Conservation (phyloP, 2,797 vertebrate genomes). For the Malurus splendens region DNA sequence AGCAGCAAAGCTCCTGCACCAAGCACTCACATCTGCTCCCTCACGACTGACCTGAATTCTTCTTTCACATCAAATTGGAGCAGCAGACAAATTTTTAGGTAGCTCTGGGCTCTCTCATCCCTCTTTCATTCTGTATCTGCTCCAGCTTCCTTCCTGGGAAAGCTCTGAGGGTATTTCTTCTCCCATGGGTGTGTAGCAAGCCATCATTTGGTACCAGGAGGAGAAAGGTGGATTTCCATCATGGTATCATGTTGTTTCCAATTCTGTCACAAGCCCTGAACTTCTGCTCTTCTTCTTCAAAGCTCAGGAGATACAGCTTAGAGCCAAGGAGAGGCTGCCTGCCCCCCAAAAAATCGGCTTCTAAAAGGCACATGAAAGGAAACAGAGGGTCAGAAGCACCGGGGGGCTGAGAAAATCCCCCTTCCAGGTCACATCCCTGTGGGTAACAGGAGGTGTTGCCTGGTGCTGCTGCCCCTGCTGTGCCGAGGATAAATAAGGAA, state of each 20-base stretch:
- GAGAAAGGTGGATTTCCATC: neutral
- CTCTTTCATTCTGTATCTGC: neutral
- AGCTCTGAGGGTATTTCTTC: neutral
- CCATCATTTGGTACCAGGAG: neutral
- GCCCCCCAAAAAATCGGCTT: neutral
- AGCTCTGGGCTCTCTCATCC: neutral
- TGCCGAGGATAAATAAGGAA: neutral
- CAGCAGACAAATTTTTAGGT: neutral
- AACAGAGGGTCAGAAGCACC: neutral
- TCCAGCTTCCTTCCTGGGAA: neutral
- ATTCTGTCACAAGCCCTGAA: neutral
- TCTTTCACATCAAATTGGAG: neutral
- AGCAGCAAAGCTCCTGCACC: neutral
- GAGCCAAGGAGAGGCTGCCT: neutral
- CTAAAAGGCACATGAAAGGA: neutral
- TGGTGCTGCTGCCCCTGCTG: neutral
- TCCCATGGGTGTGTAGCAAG: neutral
- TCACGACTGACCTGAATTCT: neutral
- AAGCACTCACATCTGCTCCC: neutral
- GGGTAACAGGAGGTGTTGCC: neutral
- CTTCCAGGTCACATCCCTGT: neutral
- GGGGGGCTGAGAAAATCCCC: neutral
- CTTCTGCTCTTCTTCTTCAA: neutral
- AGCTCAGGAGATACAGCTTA: neutral
- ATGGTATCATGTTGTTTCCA: accelerated